Evolutionary conservation across 1,140 invertebrate genomes (phyloP).

Genomic region (Dufourea novaeangliae): DNA sequence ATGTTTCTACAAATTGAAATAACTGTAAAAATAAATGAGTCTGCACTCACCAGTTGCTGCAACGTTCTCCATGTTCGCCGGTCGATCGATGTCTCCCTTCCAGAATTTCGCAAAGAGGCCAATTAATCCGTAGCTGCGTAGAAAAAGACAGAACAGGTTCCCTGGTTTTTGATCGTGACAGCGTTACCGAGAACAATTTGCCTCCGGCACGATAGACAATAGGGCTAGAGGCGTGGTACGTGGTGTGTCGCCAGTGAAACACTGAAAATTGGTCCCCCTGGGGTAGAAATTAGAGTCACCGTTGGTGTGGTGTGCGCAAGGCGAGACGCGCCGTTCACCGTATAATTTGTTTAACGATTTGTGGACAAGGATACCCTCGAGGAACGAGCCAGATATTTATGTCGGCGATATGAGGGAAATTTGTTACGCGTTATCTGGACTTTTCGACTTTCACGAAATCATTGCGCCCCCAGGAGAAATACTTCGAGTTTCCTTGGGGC

Average conservation of each 20-base stretch:
- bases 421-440: not conserved
- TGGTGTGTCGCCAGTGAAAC: constrained; percentile 69
- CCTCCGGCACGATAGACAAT: constrained; percentile 39
- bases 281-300: constrained; percentile 58
- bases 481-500: not conserved
- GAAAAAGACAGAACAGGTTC: constrained; percentile 16
- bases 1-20: too few relatives aligned
- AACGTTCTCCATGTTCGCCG: not conserved
- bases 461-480: not conserved
- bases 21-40: constrained; percentile 6
- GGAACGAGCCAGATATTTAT: constrained; percentile 36
- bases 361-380: constrained; percentile 20
- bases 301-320: constrained; percentile 17
- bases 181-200: constrained; percentile 52
- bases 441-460: not conserved
- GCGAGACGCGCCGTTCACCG: constrained; percentile 33
- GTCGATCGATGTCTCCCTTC: too few relatives aligned
- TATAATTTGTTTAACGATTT: constrained; percentile 64
- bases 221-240: constrained; percentile 69
- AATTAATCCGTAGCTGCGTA: not conserved
- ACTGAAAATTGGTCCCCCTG: constrained; percentile 67
- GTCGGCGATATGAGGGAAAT: not conserved
- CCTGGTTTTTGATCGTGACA: constrained; percentile 39
- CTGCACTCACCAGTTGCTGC: constrained; percentile 40
- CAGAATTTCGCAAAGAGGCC: not conserved